Conservation (phyloP, 30 jellyfish, hydroid and myxozoan genomes). For the Rhopilema esculentum region DNA sequence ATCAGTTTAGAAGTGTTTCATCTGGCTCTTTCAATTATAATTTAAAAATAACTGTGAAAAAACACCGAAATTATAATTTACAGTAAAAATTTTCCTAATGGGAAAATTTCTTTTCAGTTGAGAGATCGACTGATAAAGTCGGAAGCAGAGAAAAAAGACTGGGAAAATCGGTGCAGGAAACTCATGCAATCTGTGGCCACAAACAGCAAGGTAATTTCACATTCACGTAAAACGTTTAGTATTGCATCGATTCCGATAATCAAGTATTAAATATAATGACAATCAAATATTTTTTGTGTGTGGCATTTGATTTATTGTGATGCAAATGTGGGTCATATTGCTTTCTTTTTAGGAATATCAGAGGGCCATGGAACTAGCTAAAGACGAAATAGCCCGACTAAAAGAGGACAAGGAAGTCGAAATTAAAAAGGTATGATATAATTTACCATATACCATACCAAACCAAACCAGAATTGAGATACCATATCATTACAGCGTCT, state of each 20-base stretch:
- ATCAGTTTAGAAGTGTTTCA: no score
- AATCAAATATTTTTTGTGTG: no score
- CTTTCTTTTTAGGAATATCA: conserved; percentile 47
- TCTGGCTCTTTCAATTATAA: no score
- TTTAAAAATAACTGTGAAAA: no score
- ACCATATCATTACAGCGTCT: no score
- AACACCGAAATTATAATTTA: no score
- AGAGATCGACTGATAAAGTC: conserved; percentile 51
- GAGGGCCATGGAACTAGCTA: conserved; percentile 56
- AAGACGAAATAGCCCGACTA: conserved; percentile 59
- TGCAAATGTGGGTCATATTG: not conserved
- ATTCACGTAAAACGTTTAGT: not conserved
- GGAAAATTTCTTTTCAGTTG: conserved; percentile 16
- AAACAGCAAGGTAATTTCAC: conserved; percentile 68
- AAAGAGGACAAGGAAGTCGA: conserved; percentile 72
- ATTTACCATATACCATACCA: no score
- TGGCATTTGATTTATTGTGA: no score
- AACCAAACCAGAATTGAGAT: no score
- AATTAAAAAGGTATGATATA: conserved; percentile 71
- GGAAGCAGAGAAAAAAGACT: conserved; percentile 82
- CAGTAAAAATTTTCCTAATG: not conserved
- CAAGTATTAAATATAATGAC: no score
- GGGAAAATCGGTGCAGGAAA: conserved; percentile 92
- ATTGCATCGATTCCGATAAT: not conserved
- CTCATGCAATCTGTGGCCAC: conserved; percentile 93